Base-by-base conservation (phyloP, 2,113 vertebrate species). In the Brevimyrus niger region DNA sequence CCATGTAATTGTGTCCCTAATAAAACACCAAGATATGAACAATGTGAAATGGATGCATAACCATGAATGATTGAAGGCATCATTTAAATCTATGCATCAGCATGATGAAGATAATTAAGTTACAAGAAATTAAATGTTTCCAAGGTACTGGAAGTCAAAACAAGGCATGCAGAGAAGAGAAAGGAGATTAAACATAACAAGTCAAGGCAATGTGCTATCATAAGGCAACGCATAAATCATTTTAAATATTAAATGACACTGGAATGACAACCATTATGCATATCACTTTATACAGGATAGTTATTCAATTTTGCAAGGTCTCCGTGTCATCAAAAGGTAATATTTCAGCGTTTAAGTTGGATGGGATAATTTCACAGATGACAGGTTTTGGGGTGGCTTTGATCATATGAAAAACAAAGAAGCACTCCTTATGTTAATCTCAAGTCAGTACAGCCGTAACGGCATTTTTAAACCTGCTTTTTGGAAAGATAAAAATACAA, bases 351-450 rank as follows among this genome's bases (percentile, higher is more conserved):
- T 42, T 87, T 87, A 13, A 53, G n/a, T 35, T 53, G 44, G 44
- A 86, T 38, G 86, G 48, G 48, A 53, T 53, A 55, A 87, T 87
- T 87, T 87, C 48, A 87, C 86, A 87, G 86, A 87, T 87, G 50
- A 55, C 50, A 53, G 48, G 31, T 3, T 55, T 86, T 55, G 86
- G 86, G 6, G 50, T 53, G 8, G 31, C 86, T 87, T 87, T 58
- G 86, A 87, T 53, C 86, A 87, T 1, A 31, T 0, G n/a, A 86
- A 10, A 27, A 86, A 85, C 42, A 85, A 47, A 85, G 38, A 8
- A 46, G 5, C 21, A 46, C 44, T 85, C 83, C 44, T 48, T n/a
- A 23, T 47, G 46, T 85, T 47, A 50, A 50, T 47, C 83, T 48
- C 46, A 8, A 17, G 9, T n/a, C 44, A 2, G 47, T 47, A 50